Evolutionary conservation across 2,888 invertebrate species (phyloP), one percentile per base, ranked within the genome.

Genomic region (Cantharis lateralis): DNA sequence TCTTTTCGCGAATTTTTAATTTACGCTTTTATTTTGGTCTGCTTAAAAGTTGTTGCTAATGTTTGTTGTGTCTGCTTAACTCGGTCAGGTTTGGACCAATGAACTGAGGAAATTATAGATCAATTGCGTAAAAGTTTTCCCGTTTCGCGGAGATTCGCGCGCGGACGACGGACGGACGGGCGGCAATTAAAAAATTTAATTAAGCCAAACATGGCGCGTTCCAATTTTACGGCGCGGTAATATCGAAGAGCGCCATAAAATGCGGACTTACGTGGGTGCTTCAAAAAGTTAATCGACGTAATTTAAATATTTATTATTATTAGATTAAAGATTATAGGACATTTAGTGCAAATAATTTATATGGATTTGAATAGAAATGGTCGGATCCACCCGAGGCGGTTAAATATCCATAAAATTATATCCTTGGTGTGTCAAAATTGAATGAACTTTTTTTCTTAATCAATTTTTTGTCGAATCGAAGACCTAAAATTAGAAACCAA

Each of bases 401-500:
- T 5, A 3, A 26, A 48, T 48, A 48, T 48, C 48, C 48, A 48
- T 48, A 48, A 48, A 48, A 48, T 48, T 48, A 48, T 48, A 48
- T 48, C 48, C 48, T 48, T 48, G 48, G 48, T 48, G 48, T 48
- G 48, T 48, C 48, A 48, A 48, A 48, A 48, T 48, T 48, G 48
- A 48, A 48, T 48, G 48, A 48, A 48, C 48, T 48, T 48, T 48
- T 48, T 48, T 48, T 48, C 48, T 48, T 48, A 48, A 48, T 48
- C 48, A 48, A 48, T 48, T 48, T 68, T 66, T 20, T 66, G 13
- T 61, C 62, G 68, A 69, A 74, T 74, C 16, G 15, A 69, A 32
- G 32, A 70, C 70, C 75, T 71, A 71, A 75, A 71, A 75, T 71
- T 71, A 71, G 71, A 75, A 75, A 71, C 71, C 75, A 71, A 75